phyloP scores from a whole-genome alignment of 2,888 invertebrate genomes.

The Agrotis ipsilon region DNA sequence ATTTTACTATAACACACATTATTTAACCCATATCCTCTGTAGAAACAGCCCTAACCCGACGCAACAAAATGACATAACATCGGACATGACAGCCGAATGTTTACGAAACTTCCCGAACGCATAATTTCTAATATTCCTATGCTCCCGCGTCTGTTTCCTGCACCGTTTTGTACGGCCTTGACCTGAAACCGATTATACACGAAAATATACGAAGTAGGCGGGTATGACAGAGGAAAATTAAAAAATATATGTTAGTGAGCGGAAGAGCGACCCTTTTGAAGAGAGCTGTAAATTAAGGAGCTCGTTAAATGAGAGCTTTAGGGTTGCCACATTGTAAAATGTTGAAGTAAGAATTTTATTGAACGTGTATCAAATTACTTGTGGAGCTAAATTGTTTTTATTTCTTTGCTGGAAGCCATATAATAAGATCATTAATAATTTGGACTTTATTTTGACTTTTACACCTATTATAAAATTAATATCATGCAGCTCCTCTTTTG shows the following conservation, averaged over 20 bases:
- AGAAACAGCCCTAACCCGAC: conserved; percentile 15
- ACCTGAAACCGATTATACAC: conserved; percentile 50
- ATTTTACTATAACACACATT: background rate
- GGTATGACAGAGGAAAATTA: conserved; percentile 61
- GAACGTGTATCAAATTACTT: conserved; percentile 25
- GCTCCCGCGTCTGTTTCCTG: conserved; percentile 55
- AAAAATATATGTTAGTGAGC: conserved; percentile 69
- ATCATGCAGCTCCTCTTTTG: background rate
- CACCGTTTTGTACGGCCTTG: conserved; percentile 52
- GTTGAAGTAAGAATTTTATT: conserved; percentile 7
- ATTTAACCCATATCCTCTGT: conserved; percentile 18
- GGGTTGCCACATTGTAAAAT: conserved; percentile 53
- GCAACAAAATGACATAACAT: conserved; percentile 34
- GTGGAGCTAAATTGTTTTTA: background rate
- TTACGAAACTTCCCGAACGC: conserved; percentile 56
- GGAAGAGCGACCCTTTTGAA: conserved; percentile 69
- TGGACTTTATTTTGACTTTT: background rate
- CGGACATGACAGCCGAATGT: conserved; percentile 50
- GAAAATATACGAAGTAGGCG: conserved; percentile 43
- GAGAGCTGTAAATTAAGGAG: conserved; percentile 68
- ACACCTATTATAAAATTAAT: background rate
- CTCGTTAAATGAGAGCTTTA: conserved; percentile 63
- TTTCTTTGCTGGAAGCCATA: background rate
- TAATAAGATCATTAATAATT: background rate
- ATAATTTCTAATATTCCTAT: conserved; percentile 43